A percentile compares a stretch with the other conserved stretches of the same genome.
Evolutionary conservation across 2,888 invertebrate genomes (phyloP).

Genomic region (Danaus chrysippus): DNA sequence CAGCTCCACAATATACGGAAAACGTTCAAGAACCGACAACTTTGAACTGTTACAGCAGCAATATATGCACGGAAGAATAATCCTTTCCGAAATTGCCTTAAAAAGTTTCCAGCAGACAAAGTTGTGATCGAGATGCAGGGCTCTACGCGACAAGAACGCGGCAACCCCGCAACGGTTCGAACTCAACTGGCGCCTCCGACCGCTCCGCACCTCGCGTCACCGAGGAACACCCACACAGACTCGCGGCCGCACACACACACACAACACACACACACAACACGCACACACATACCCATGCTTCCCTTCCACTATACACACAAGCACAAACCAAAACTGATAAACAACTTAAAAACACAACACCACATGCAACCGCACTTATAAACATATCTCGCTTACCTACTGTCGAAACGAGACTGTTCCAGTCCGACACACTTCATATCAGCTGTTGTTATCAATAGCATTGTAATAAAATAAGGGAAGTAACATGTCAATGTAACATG

Average conservation of each 20-base stretch:
- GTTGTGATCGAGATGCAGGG: slow-evolving; percentile 69
- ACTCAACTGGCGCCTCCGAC: slow-evolving; percentile 64
- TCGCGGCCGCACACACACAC: slow-evolving; percentile 40
- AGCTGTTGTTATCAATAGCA: slow-evolving; percentile 27
- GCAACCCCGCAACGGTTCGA: slow-evolving; percentile 67
- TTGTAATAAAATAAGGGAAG: slow-evolving; percentile 26
- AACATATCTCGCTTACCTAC: slow-evolving; percentile 40
- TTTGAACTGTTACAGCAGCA: slow-evolving; percentile 44
- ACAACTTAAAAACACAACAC: slow-evolving; percentile 70
- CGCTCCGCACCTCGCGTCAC: slow-evolving; percentile 56
- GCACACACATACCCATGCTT: slow-evolving; percentile 37
- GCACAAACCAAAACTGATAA: slow-evolving; percentile 62
- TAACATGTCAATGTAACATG: slow-evolving; percentile 8
- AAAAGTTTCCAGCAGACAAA: slow-evolving; percentile 78
- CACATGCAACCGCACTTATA: slow-evolving; percentile 64
- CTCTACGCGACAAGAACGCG: slow-evolving; percentile 60
- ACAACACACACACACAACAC: slow-evolving; percentile 33
- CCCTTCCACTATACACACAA: slow-evolving; percentile 41
- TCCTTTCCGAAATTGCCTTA: slow-evolving; percentile 57
- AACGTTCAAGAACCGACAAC: slow-evolving; percentile 49
- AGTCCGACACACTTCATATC: slow-evolving; percentile 23
- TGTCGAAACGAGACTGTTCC: slow-evolving; percentile 19
- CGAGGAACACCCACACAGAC: slow-evolving; percentile 63
- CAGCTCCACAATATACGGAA: slow-evolving; percentile 54
- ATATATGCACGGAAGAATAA: slow-evolving; percentile 47